Conservation (phyloP, 2,113 vertebrate species). For the Colossoma macropomum region DNA sequence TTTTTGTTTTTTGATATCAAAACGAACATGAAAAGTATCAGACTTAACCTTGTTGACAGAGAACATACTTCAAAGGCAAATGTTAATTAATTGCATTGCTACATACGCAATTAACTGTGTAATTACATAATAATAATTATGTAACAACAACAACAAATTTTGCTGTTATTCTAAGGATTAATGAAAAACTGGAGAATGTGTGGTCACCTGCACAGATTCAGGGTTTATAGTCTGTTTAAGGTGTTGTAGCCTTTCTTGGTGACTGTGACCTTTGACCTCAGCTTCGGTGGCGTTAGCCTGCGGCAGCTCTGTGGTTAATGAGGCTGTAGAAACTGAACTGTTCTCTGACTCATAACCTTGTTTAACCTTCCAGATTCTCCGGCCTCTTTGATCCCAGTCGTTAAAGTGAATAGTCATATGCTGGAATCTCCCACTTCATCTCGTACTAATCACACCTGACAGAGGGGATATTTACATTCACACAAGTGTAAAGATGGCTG, state of each 20-base stretch:
- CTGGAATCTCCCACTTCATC: conserved; percentile 36
- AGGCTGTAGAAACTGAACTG: conserved; percentile 50
- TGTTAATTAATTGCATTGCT: too few relatives aligned
- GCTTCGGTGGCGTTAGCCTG: background rate
- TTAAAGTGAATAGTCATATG: conserved; percentile 41
- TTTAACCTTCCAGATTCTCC: conserved; percentile 4
- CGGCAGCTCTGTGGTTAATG: conserved; percentile 48
- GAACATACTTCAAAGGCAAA: too few relatives aligned
- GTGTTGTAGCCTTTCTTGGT: conserved; percentile 31
- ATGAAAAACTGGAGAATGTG: background rate
- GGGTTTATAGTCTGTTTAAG: background rate
- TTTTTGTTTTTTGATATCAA: background rate
- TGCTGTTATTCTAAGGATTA: too few relatives aligned
- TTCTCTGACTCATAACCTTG: conserved; percentile 31
- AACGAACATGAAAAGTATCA: too few relatives aligned
- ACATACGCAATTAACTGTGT: too few relatives aligned
- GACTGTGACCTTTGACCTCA: conserved; percentile 50
- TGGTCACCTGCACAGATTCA: conserved; percentile 13
- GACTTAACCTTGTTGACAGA: too few relatives aligned
- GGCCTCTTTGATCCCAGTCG: conserved; percentile 49
- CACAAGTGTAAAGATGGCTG: background rate
- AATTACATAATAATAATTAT: too few relatives aligned
- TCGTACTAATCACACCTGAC: conserved; percentile 40
- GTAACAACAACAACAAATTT: background rate
- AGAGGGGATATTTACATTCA: conserved; percentile 48